These are phyloP conservation scores for Leptobrachium leishanense DNA, from an alignment of 2,113 vertebrate genomes.

Conservation along the genomic window DNA sequence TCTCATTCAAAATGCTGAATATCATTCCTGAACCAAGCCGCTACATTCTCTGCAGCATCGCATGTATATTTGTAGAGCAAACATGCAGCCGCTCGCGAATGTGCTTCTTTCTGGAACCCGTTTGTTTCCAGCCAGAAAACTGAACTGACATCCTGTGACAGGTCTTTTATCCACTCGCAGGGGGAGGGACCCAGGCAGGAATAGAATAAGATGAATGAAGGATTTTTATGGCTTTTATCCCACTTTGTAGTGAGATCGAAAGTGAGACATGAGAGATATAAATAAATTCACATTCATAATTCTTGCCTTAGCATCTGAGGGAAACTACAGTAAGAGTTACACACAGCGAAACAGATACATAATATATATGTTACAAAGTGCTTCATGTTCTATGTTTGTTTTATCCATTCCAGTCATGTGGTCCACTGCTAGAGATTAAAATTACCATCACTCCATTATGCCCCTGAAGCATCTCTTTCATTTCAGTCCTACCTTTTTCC, in stretches of 20 bases:
- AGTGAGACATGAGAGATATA: conserved; percentile 21
- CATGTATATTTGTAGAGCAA: background rate
- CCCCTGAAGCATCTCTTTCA: no score
- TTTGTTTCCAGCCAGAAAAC: conserved; percentile 8
- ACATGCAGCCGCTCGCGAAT: background rate
- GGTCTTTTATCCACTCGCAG: conserved; percentile 26
- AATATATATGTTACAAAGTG: no score
- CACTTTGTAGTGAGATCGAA: background rate
- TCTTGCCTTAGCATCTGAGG: background rate
- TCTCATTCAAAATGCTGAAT: no score
- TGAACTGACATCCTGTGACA: conserved; percentile 34
- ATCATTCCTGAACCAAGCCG: no score
- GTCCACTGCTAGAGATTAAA: no score
- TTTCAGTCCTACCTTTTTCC: no score
- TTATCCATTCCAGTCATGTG: no score
- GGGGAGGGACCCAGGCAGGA: conserved; percentile 12
- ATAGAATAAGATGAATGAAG: conserved; percentile 35
- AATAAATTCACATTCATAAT: conserved; percentile 17
- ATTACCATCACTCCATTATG: no score
- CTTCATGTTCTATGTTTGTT: no score
- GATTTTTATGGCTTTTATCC: conserved; percentile 29
- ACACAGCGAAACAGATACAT: no score
- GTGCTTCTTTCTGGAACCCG: background rate
- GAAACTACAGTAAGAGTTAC: background rate
- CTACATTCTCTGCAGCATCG: no score